Evolutionary conservation across 2,113 vertebrate genomes (phyloP).

Genomic region (Passer domesticus): DNA sequence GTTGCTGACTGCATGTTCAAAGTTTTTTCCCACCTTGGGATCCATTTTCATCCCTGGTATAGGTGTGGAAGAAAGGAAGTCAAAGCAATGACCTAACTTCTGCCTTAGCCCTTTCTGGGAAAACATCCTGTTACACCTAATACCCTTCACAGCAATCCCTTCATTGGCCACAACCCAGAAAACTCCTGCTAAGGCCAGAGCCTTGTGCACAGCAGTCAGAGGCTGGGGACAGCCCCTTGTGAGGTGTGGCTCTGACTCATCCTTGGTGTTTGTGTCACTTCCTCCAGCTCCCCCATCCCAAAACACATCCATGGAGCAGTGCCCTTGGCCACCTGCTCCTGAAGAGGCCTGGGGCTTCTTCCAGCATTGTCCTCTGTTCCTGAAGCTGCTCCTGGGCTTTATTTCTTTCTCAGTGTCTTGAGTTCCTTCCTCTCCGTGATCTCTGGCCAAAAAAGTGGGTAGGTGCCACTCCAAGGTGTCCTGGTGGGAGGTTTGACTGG

Average conservation of each 20-base stretch:
- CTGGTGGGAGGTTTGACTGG: neutral
- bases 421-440: accelerated
- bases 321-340: neutral
- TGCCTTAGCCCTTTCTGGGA: constrained; percentile 6
- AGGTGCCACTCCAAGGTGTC: accelerated
- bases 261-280: neutral
- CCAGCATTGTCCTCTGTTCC: accelerated
- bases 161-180: neutral
- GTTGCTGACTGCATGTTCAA: neutral
- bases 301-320: accelerated
- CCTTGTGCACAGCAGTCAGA: neutral
- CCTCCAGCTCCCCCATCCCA: neutral
- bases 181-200: neutral
- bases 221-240: neutral
- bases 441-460: neutral
- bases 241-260: constrained; percentile 12
- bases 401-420: neutral
- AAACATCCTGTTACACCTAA: constrained; percentile 41
- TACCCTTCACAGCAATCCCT: neutral
- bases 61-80: constrained; percentile 40
- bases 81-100: constrained; percentile 45
- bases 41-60: constrained; percentile 1
- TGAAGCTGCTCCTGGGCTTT: neutral
- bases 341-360: neutral
- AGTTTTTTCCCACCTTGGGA: neutral